Percentiles rank a stretch among this genome's conserved stretches.
These are phyloP conservation scores for Caenorhabditis sinica DNA, from an alignment of 2,888 invertebrate species.

Conservation along the genomic window DNA sequence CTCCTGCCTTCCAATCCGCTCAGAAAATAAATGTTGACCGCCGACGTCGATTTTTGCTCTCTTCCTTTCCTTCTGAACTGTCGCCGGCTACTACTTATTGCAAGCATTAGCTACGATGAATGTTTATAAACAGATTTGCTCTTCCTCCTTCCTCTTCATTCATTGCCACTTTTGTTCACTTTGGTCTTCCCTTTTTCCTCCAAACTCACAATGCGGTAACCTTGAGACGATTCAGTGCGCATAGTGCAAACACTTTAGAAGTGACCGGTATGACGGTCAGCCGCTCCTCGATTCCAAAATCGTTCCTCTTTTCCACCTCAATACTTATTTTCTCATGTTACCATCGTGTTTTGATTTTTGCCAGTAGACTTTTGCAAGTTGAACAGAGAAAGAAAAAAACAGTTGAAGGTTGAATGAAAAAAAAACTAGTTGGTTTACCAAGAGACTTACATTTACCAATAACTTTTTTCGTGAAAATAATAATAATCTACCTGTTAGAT, in stretches of 20 bases:
- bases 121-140: slow-evolving; percentile 64
- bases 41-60: not conserved
- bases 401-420: too few relatives aligned
- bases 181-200: slow-evolving; percentile 13
- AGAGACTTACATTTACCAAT: not conserved
- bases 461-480: not conserved
- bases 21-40: slow-evolving; percentile 44
- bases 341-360: slow-evolving; percentile 1
- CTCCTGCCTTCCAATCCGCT: slow-evolving; percentile 54
- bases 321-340: too few relatives aligned
- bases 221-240: slow-evolving; percentile 46
- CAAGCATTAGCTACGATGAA: slow-evolving; percentile 18
- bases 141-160: slow-evolving; percentile 18
- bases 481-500: slow-evolving; percentile 5
- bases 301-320: slow-evolving; percentile 13
- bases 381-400: not conserved
- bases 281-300: slow-evolving; percentile 33
- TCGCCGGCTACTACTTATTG: slow-evolving; percentile 13
- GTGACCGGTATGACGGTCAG: slow-evolving; percentile 60
- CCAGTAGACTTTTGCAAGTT: slow-evolving; percentile 7
- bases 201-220: slow-evolving; percentile 46
- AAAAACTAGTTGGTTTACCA: slow-evolving; percentile 31
- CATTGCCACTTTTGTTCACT: slow-evolving; percentile 16
- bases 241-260: slow-evolving; percentile 64
- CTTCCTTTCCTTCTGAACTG: slow-evolving; percentile 7